phyloP scores from a whole-genome alignment of 1,140 invertebrate genomes.

The Drosophila kanapiae region DNA sequence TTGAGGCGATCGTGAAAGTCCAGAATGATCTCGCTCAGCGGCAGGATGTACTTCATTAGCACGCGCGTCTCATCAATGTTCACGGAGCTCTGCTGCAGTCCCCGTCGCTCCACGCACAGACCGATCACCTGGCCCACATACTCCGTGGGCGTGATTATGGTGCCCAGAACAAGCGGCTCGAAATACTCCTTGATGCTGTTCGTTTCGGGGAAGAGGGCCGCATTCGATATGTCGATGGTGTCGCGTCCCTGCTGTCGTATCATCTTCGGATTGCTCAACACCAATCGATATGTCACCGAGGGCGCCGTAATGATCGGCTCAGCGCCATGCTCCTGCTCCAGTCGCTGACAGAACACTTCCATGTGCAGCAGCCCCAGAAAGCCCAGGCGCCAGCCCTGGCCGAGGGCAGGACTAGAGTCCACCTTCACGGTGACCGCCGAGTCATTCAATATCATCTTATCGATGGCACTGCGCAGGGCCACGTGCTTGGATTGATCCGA shows the following conservation, averaged over 20 bases:
- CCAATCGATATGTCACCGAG: slow-evolving; percentile 97
- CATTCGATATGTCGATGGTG: slow-evolving; percentile 93
- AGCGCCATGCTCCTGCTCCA: slow-evolving; percentile 97
- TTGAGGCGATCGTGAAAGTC: slow-evolving; percentile 98
- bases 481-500: slow-evolving; percentile 94
- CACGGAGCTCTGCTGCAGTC: slow-evolving; percentile 90
- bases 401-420: slow-evolving; percentile 96
- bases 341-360: slow-evolving; percentile 97
- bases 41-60: slow-evolving; percentile 93
- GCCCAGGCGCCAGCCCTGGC: slow-evolving; percentile 96
- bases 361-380: slow-evolving; percentile 98
- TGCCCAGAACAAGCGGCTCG: slow-evolving; percentile 95
- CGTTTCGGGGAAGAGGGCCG: slow-evolving; percentile 91
- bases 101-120: slow-evolving; percentile 92
- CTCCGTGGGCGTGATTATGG: slow-evolving; percentile 94
- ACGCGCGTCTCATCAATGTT: slow-evolving; percentile 94
- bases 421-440: slow-evolving; percentile 92
- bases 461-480: slow-evolving; percentile 92
- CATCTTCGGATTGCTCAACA: slow-evolving; percentile 87
- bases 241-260: slow-evolving; percentile 89
- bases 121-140: slow-evolving; percentile 90
- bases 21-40: slow-evolving; percentile 96
- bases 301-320: slow-evolving; percentile 96
- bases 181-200: slow-evolving; percentile 90
- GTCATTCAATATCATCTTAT: slow-evolving; percentile 97